phyloP scores from a whole-genome alignment of 2,888 invertebrate species.

The Macropis europaea region DNA sequence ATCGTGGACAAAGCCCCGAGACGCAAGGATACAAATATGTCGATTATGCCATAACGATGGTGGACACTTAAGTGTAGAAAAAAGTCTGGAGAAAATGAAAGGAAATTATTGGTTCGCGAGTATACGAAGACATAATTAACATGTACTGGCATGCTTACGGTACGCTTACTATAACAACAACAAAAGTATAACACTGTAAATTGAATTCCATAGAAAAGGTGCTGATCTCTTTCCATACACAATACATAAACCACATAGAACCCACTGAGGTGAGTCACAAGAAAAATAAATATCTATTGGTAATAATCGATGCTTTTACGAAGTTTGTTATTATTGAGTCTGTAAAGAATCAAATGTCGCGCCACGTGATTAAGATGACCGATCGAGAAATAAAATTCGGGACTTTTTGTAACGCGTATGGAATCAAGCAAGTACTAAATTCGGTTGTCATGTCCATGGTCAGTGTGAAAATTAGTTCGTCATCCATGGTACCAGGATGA shows the following conservation, averaged over 20 bases:
- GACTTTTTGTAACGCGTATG: neutral
- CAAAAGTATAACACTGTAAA: neutral
- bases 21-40: neutral
- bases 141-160: neutral
- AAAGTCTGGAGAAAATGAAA: neutral
- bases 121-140: too few relatives aligned
- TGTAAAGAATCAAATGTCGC: neutral
- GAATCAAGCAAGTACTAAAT: too few relatives aligned
- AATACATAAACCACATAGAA: constrained; percentile 2
- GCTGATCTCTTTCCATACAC: neutral
- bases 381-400: neutral
- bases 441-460: too few relatives aligned
- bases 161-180: neutral
- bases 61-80: neutral
- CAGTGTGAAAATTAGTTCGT: too few relatives aligned
- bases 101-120: neutral
- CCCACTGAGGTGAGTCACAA: neutral
- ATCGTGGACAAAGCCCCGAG: too few relatives aligned
- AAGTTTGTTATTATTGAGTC: neutral
- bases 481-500: too few relatives aligned
- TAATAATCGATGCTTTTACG: neutral
- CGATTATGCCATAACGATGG: constrained; percentile 5
- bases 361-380: neutral
- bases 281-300: neutral
- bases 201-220: neutral